Percentiles rank a stretch among this genome's conserved stretches.
Evolutionary conservation across 1,140 invertebrate species (phyloP).

Genomic region (Aphaenogaster ashmeadi): DNA sequence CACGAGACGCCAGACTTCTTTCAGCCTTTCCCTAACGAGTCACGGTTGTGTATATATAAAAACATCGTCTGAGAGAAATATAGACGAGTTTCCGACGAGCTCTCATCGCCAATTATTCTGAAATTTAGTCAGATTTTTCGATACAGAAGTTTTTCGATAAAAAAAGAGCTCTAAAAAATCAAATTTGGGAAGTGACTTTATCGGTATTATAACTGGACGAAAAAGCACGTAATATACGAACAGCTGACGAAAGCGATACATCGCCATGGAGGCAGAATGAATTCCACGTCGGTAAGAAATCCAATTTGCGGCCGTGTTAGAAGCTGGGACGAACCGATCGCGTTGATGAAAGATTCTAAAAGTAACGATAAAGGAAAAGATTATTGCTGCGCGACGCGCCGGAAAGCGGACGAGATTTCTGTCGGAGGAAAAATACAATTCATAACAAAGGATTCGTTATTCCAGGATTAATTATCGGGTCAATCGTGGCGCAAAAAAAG

Average conservation of each 20-base stretch:
- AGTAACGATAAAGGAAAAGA: slow-evolving; percentile 29
- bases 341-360: slow-evolving; percentile 47
- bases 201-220: not conserved
- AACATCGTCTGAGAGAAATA: not conserved
- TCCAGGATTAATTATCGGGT: slow-evolving; percentile 25
- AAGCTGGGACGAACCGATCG: slow-evolving; percentile 19
- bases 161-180: not conserved
- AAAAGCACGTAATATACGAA: slow-evolving; percentile 27
- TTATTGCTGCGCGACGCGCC: not conserved
- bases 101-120: not conserved
- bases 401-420: not conserved
- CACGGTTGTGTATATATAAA: not conserved
- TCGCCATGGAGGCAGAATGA: not conserved
- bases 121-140: not conserved
- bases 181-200: not conserved
- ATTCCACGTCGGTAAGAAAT: slow-evolving; percentile 63
- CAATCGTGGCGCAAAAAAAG: slow-evolving; percentile 1
- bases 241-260: slow-evolving; percentile 21
- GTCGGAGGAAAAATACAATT: not conserved
- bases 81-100: not conserved
- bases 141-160: not conserved
- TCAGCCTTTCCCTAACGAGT: not conserved
- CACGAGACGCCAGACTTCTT: slow-evolving; percentile 11
- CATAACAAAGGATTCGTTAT: slow-evolving; percentile 26
- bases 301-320: slow-evolving; percentile 60